Base-by-base conservation (phyloP, 2,888 invertebrate species). In the Prenolepis imparis region DNA sequence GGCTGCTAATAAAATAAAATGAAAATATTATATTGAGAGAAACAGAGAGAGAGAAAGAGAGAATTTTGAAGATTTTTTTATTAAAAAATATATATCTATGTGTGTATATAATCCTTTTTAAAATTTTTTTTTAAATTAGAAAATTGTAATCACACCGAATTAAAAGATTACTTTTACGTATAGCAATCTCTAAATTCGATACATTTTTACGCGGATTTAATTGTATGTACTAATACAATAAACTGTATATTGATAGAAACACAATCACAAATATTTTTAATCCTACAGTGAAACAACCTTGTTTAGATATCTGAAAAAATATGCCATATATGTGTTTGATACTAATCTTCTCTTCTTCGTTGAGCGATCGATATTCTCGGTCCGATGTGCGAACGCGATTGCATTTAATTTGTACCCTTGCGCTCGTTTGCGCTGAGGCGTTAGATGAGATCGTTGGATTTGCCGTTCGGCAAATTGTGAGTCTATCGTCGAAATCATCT, bases 391-490 rank as follows among this genome's bases (percentile, higher is more conserved):
- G 57, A 78, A 70, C 57, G 32, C 24, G 78, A 80, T 80, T 59
- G 78, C 59, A 70, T 80, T 70, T 70, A 80, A 70, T 70, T 44
- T 59, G 21, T 57, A 80, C 21, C 21, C 44, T 44, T 24, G 70
- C 61, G 41, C 36, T 59, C 72, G 70, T 36, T 36, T 44, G 32
- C 11, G 32, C 11, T 21, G 24, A 70, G 24, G 48, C 64, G 66
- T 81, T 59, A 67, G 86, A 88, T 85, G 86, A 87, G 83, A 86
- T 86, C 82, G 77, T 83, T 83, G 75, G 68, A 82, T 80, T 55
- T 48, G 39, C 67, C 64, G 24, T 18, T 39, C 32, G 61, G 84
- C 72, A 83, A 86, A 87, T 84, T 87, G 63, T 64, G 41, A 59
- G 15, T 57, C 36, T 61, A 84, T 84, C 72, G 75, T 28, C 77